A percentile compares a stretch with the other conserved stretches of the same genome.
Evolutionary conservation across 92 coral and sea anemone species (phyloP).

Genomic region (Parazoanthus atlanticus): DNA sequence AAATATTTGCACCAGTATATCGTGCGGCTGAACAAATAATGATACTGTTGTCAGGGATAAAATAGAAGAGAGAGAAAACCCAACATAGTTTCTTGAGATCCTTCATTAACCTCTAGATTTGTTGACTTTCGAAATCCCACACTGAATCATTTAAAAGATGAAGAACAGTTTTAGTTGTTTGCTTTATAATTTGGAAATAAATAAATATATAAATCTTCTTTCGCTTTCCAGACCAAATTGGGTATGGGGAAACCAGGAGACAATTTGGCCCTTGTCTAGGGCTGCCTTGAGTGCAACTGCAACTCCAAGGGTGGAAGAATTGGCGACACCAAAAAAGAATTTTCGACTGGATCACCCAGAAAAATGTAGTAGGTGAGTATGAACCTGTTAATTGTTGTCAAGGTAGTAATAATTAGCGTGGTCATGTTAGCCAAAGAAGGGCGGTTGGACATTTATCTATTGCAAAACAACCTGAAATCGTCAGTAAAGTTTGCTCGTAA

Average conservation of each 20-base stretch:
- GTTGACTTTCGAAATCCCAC: constrained; percentile 6
- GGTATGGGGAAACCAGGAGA: constrained; percentile 86
- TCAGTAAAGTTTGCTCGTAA: neutral
- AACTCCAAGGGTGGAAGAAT: constrained; percentile 67
- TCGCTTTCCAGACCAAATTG: constrained; percentile 64
- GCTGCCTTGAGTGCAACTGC: constrained; percentile 68
- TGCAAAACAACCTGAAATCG: neutral
- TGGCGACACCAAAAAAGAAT: constrained; percentile 89
- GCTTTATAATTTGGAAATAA: constrained; percentile 11
- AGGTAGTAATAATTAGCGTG: neutral
- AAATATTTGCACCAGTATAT: neutral
- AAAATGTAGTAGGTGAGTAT: constrained; percentile 74
- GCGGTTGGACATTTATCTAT: neutral
- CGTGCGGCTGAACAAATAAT: neutral
- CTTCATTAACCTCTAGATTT: neutral
- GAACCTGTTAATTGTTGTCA: constrained; percentile 31
- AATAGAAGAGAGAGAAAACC: neutral
- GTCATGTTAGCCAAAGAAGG: neutral
- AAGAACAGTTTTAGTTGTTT: constrained; percentile 6
- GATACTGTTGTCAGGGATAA: neutral
- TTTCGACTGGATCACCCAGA: constrained; percentile 73
- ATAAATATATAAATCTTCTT: constrained; percentile 12
- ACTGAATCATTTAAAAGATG: neutral
- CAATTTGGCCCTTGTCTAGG: constrained; percentile 78
- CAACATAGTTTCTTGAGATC: neutral